Conservation (phyloP, 1,140 invertebrate species). For the Drosophila saltans region DNA sequence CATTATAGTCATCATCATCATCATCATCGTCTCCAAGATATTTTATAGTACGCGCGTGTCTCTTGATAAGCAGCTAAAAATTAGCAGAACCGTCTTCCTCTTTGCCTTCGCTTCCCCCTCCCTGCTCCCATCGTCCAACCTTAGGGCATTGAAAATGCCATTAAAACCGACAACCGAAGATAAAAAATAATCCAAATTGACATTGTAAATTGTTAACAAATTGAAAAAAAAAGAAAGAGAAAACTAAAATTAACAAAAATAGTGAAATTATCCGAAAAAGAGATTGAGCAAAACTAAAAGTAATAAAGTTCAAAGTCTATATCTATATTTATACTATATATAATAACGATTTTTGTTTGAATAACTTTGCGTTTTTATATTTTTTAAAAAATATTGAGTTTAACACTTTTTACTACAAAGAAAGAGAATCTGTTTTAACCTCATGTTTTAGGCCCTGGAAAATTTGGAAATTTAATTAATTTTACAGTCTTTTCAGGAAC, state of each 20-base stretch:
- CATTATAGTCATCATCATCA: background rate
- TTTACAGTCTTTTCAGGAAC: too few species aligned
- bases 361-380: too few species aligned
- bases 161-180: slow-evolving; percentile 39
- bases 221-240: slow-evolving; percentile 44
- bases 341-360: too few species aligned
- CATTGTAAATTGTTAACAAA: slow-evolving; percentile 62
- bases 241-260: slow-evolving; percentile 37
- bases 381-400: too few species aligned
- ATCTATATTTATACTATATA: too few species aligned
- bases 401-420: too few species aligned
- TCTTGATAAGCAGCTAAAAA: slow-evolving; percentile 57
- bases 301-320: too few species aligned
- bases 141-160: slow-evolving; percentile 42
- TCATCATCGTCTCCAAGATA: slow-evolving; percentile 38
- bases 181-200: slow-evolving; percentile 14
- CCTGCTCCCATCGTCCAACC: too few species aligned
- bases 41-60: slow-evolving; percentile 73
- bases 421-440: too few species aligned
- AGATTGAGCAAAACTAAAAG: background rate
- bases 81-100: background rate
- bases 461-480: too few species aligned
- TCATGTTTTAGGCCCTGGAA: too few species aligned
- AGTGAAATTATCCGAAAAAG: slow-evolving; percentile 19
- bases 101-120: too few species aligned